These are phyloP conservation scores for Natrix natrix DNA, from an alignment of 2,797 vertebrate species.

Conservation along the genomic window DNA sequence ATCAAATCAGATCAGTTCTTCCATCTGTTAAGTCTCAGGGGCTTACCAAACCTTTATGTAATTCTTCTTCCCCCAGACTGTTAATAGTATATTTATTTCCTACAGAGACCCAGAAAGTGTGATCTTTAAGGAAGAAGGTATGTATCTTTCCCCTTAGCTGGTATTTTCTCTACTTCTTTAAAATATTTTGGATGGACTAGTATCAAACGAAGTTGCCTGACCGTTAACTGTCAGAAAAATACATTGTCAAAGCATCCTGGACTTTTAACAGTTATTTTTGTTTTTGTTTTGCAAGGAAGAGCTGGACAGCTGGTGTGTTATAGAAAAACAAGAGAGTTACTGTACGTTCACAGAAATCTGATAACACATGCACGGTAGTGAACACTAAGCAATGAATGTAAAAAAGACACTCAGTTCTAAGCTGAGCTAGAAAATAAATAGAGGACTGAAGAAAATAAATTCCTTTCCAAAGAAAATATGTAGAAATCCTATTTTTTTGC, in stretches of 20 bases:
- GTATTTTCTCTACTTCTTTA: neutral
- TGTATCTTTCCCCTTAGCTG: neutral
- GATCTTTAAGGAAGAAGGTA: neutral
- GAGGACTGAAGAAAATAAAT: neutral
- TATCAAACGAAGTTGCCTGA: neutral
- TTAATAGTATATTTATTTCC: neutral
- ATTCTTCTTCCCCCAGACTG: neutral
- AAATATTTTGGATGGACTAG: neutral
- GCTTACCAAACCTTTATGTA: neutral
- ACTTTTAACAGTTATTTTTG: neutral
- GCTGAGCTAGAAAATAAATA: constrained; percentile 11
- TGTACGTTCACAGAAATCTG: neutral
- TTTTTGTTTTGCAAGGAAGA: neutral
- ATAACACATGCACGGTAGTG: neutral
- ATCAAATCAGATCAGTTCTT: neutral
- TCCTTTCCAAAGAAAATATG: constrained; percentile 31
- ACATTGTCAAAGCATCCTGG: neutral
- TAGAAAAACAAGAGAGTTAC: neutral
- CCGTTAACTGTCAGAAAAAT: neutral
- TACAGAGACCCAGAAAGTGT: neutral
- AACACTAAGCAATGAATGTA: neutral
- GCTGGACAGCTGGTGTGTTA: neutral
- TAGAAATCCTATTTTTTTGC: constrained; percentile 31
- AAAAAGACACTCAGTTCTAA: constrained; percentile 29
- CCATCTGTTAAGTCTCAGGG: neutral